These are phyloP conservation scores for Diplosoma virens DNA, from an alignment of 23 tunicate species.

Conservation along the genomic window DNA sequence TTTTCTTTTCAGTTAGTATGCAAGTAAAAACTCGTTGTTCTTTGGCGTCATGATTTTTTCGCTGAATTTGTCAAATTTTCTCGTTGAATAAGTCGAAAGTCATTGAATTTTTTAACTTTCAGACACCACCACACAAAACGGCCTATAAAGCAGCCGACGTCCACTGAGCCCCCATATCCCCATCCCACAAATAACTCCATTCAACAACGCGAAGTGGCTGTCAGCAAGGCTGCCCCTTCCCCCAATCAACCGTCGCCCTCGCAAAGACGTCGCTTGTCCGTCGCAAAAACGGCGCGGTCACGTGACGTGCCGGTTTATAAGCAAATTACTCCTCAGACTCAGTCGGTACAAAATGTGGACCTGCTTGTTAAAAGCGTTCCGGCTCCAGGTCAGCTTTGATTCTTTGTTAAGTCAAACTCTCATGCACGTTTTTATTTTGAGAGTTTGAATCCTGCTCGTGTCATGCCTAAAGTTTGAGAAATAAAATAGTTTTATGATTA, in stretches of 20 bases:
- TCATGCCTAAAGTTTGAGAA: no score
- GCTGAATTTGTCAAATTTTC: no score
- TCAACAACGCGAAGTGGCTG: not conserved
- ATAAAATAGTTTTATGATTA: no score
- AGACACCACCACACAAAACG: slow-evolving; percentile 27
- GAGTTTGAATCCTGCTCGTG: no score
- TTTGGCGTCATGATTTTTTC: no score
- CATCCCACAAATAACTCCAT: slow-evolving; percentile 38
- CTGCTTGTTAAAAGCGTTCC: slow-evolving; percentile 57
- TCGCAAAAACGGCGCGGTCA: slow-evolving; percentile 26
- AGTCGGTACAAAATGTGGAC: not conserved
- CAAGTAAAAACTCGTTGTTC: no score
- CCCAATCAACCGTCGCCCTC: not conserved
- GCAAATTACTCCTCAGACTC: slow-evolving; percentile 20
- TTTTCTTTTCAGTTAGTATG: no score
- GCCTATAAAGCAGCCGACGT: slow-evolving; percentile 13
- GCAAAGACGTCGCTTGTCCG: not conserved
- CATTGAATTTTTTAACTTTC: not conserved
- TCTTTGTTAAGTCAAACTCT: no score
- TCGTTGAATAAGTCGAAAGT: no score
- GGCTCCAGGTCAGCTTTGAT: slow-evolving; percentile 46
- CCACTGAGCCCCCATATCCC: slow-evolving; percentile 43
- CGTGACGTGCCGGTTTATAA: slow-evolving; percentile 13
- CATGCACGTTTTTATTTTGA: no score
- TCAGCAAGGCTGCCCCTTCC: slow-evolving; percentile 13